Evolutionary conservation across 2,113 vertebrate species (phyloP).

Genomic region (Pao palembangensis): DNA sequence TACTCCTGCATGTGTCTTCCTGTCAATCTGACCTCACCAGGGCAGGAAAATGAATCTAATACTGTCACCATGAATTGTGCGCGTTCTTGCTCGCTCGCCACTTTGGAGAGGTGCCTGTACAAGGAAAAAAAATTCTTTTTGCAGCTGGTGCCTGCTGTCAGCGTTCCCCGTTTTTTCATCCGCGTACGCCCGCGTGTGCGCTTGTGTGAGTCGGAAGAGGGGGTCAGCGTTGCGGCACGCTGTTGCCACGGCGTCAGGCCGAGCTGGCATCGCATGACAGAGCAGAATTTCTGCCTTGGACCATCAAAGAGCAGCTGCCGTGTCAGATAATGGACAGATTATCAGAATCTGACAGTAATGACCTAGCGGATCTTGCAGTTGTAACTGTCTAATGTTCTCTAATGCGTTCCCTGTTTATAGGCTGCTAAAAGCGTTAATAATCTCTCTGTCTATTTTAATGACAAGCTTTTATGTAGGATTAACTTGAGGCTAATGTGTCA

Average conservation of each 20-base stretch:
- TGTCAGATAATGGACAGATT: slow-evolving; percentile 44
- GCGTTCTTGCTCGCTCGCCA: neutral
- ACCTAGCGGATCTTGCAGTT: slow-evolving; percentile 8
- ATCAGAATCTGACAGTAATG: slow-evolving; percentile 43
- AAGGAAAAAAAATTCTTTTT: slow-evolving; percentile 69
- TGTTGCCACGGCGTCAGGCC: slow-evolving; percentile 22
- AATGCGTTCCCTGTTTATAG: slow-evolving; percentile 24
- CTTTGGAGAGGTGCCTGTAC: slow-evolving; percentile 62
- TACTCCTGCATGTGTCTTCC: slow-evolving; percentile 2
- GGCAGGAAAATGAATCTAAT: slow-evolving; percentile 22
- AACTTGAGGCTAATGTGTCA: slow-evolving; percentile 29
- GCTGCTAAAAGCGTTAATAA: slow-evolving; percentile 43
- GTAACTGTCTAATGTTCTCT: slow-evolving; percentile 32
- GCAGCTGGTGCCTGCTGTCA: slow-evolving; percentile 76
- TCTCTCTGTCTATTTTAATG: slow-evolving; percentile 40
- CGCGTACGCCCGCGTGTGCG: slow-evolving; percentile 22
- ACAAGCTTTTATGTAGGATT: slow-evolving; percentile 32
- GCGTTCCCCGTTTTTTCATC: slow-evolving; percentile 49
- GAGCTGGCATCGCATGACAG: slow-evolving; percentile 48
- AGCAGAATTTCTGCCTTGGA: slow-evolving; percentile 30
- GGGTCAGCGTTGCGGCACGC: slow-evolving; percentile 34
- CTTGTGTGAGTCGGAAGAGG: slow-evolving; percentile 12
- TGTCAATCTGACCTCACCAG: slow-evolving; percentile 19
- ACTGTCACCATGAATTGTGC: slow-evolving; percentile 20
- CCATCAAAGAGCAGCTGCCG: slow-evolving; percentile 59